A percentile compares a stretch with the other conserved stretches of the same genome.
Evolutionary conservation across 1,140 invertebrate species (phyloP).

Genomic region (Pogonus chalceus): DNA sequence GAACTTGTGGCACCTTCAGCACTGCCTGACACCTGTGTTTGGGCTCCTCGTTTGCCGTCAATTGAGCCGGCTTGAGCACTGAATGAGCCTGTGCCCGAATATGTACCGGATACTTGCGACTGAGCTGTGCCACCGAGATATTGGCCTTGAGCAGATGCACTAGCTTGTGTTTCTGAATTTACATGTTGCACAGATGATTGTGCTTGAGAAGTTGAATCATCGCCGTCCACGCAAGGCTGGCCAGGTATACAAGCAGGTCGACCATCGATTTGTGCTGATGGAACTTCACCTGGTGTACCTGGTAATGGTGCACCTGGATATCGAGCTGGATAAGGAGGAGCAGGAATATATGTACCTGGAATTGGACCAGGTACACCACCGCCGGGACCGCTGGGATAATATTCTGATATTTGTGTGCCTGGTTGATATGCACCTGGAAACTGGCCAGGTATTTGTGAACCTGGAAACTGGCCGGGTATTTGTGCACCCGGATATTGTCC

Average conservation of each 20-base stretch:
- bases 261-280: not conserved
- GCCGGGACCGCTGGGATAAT: constrained; percentile 11
- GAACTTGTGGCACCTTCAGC: constrained; percentile 61
- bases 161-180: constrained; percentile 58
- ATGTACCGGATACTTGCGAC: constrained; percentile 67
- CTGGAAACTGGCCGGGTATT: constrained; percentile 1
- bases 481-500: constrained; percentile 15
- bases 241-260: constrained; percentile 2
- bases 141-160: constrained; percentile 62
- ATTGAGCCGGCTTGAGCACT: constrained; percentile 70
- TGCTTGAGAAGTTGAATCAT: constrained; percentile 62
- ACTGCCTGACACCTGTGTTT: constrained; percentile 60
- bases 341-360: not conserved
- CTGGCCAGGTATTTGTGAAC: not conserved
- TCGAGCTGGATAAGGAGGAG: not conserved
- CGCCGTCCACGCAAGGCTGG: constrained; percentile 28
- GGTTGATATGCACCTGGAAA: constrained; percentile 14
- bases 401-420: not conserved
- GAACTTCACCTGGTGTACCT: not conserved
- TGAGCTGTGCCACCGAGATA: constrained; percentile 61
- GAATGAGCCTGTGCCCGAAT: constrained; percentile 63
- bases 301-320: not conserved
- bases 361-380: not conserved
- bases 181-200: constrained; percentile 56
- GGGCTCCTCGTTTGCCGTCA: constrained; percentile 59